Conservation (phyloP, 2,113 vertebrate genomes). For the Sander vitreus region DNA sequence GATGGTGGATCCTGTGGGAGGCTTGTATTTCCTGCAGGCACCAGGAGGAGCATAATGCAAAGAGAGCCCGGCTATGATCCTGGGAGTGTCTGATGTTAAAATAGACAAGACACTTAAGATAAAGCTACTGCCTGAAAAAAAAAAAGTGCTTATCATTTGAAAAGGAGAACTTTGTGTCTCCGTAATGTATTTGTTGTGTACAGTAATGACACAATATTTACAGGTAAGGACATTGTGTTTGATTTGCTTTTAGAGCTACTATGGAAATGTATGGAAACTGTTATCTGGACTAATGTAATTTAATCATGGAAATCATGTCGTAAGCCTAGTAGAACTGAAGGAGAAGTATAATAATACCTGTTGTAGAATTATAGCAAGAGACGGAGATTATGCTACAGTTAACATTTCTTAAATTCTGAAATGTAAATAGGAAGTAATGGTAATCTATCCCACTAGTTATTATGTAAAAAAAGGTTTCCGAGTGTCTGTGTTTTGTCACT, state of each 20-base stretch:
- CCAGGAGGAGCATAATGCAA: constrained; percentile 55
- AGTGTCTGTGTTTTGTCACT: constrained; percentile 34
- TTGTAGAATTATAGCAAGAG: background rate
- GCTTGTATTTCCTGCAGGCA: constrained; percentile 67
- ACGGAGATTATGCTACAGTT: too few species aligned
- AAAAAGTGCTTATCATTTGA: background rate
- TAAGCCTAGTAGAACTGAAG: background rate
- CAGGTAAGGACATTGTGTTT: background rate
- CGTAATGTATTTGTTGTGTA: background rate
- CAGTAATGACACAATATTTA: background rate
- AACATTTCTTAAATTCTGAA: background rate
- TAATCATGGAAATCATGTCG: background rate
- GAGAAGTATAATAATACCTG: background rate
- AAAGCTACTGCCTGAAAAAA: constrained; percentile 1
- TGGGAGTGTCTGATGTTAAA: constrained; percentile 61
- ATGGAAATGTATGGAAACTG: too few species aligned
- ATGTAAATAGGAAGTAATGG: background rate
- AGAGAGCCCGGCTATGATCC: constrained; percentile 63
- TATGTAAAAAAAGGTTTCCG: background rate
- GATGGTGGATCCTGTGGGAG: constrained; percentile 49
- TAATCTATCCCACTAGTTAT: background rate
- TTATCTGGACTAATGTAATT: background rate
- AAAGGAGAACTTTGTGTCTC: background rate
- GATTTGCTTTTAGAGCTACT: background rate
- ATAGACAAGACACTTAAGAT: constrained; percentile 30